Base-by-base conservation (phyloP, 2,113 vertebrate species). In the Pelvicachromis taeniatus region DNA sequence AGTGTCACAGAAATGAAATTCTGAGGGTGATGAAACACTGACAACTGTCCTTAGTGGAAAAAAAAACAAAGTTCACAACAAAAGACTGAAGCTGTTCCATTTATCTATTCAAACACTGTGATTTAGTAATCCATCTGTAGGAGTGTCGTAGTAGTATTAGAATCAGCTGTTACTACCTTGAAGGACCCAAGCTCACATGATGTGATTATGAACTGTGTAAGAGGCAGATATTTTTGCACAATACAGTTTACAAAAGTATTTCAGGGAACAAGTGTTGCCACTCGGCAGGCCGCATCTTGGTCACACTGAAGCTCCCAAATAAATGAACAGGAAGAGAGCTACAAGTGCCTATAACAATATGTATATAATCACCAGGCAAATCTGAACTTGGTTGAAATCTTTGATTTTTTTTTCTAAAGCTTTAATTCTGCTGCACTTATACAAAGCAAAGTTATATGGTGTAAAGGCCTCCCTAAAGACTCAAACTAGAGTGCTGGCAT, bases 11-110 rank as follows among this genome's bases (percentile, higher is more conserved):
- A 85, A 78, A 53, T 29, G 4, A 79, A 83, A 85, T 80, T 80
- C 45, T 78, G 82, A 86, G 50, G 54, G 11, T 84, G 75, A 92
- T 90, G 45, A 88, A 90, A 90, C 75, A 88, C 73, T 90, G 81
- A 81, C 81, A 80, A 42, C 54, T 82, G 65, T 82, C 63, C 83
- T 53, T 8, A 31, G 70, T 75, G 40, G n/a, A n/a, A n/a, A 26
- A n/a, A 12, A 19, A 61, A 42, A 33, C 10, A 52, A 52, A 75
- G 17, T 52, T 19, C 45, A 52, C 45, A 77, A 56, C 77, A 35
- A 79, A 61, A 83, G 17, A 81, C 5, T 77, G 13, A 84, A 42
- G 11, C 73, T 21, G 6, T 58, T 80, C 23, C 21, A 45, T 78
- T 54, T n/a, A 63, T 77, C 33, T 42, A 54, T 29, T 58, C 42